Percentiles rank a stretch among this genome's conserved stretches.
These are phyloP conservation scores for Pheosia tremula DNA, from an alignment of 2,888 invertebrate genomes.

Conservation along the genomic window DNA sequence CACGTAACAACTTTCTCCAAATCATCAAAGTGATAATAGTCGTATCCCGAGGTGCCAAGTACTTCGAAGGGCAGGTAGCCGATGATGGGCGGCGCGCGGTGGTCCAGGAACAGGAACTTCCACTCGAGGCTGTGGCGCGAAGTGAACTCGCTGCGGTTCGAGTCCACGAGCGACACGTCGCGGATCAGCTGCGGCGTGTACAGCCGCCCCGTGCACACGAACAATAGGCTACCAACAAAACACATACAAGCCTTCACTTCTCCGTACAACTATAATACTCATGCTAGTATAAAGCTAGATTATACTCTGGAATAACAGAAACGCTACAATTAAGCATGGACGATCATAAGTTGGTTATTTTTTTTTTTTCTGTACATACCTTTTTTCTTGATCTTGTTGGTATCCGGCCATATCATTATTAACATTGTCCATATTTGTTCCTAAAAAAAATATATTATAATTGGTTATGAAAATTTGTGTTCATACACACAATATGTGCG, in stretches of 20 bases:
- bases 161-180: slow-evolving; percentile 93
- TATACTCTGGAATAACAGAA: too few species aligned
- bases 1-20: slow-evolving; percentile 93
- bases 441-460: slow-evolving; percentile 40
- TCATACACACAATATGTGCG: too few species aligned
- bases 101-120: slow-evolving; percentile 97
- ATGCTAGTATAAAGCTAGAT: too few species aligned
- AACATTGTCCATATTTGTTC: slow-evolving; percentile 51
- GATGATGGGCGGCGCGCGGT: slow-evolving; percentile 95
- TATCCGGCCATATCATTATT: slow-evolving; percentile 45
- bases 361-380: slow-evolving; percentile 38
- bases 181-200: slow-evolving; percentile 92
- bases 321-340: too few species aligned
- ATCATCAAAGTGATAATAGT: slow-evolving; percentile 98
- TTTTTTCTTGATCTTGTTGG: slow-evolving; percentile 51
- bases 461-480: background rate
- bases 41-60: slow-evolving; percentile 97
- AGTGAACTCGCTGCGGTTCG: slow-evolving; percentile 92
- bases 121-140: slow-evolving; percentile 97
- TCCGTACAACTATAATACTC: too few species aligned
- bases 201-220: slow-evolving; percentile 93
- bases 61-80: slow-evolving; percentile 98
- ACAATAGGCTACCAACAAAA: slow-evolving; percentile 83
- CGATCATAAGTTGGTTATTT: slow-evolving; percentile 1
- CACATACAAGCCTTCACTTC: too few species aligned